Evolutionary conservation across 2,888 invertebrate genomes (phyloP).

Genomic region (Plagodis pulveraria): DNA sequence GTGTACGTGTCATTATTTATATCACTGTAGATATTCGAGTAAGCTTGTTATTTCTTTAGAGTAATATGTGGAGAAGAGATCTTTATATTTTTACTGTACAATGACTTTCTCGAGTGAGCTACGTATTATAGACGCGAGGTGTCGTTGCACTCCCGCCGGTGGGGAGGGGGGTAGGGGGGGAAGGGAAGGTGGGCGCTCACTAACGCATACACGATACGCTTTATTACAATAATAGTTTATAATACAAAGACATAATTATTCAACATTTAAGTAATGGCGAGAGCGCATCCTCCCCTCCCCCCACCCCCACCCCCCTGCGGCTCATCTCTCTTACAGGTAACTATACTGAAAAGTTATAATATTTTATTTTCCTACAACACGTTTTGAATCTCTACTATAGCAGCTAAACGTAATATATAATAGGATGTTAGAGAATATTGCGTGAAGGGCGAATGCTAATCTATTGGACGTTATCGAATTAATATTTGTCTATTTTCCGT

Average conservation of each 20-base stretch:
- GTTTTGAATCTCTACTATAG: conserved; percentile 26
- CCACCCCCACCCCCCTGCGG: too few relatives aligned
- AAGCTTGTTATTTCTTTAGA: background rate
- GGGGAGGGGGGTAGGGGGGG: too few relatives aligned
- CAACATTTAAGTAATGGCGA: background rate
- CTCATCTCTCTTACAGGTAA: conserved; percentile 17
- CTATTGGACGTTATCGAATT: conserved; percentile 49
- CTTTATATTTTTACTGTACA: conserved; percentile 43
- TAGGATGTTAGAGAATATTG: conserved; percentile 48
- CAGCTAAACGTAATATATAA: conserved; percentile 27
- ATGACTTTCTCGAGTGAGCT: conserved; percentile 58
- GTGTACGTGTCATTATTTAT: background rate
- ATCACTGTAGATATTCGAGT: conserved; percentile 1
- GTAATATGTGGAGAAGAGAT: conserved; percentile 44
- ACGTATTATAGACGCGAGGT: conserved; percentile 66
- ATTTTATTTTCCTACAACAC: conserved; percentile 74
- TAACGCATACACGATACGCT: conserved; percentile 14
- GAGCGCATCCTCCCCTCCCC: background rate
- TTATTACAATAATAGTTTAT: conserved; percentile 25
- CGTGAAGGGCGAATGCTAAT: conserved; percentile 59
- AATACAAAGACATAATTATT: background rate
- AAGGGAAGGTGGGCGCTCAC: background rate
- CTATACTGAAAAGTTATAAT: conserved; percentile 38
- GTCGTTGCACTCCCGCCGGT: conserved; percentile 43
- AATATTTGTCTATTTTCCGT: conserved; percentile 75